Base-by-base conservation (phyloP, 2,888 invertebrate species). In the Chrysomela aeneicollis region DNA sequence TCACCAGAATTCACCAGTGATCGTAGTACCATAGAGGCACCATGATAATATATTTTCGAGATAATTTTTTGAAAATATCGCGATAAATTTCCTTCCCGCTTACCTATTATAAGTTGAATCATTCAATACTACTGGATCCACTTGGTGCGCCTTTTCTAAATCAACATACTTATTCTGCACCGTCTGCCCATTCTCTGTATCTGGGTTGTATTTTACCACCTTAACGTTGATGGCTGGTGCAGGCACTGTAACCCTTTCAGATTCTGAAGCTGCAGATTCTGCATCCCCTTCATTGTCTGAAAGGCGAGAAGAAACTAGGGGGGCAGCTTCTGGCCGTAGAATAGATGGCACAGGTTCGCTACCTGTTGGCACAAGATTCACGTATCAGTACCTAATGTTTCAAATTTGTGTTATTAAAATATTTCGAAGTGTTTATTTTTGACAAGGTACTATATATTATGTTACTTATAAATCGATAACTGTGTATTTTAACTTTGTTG, bases 201-300 rank as follows among this genome's bases (percentile, higher is more conserved):
- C 87, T 1, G 92, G 91, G 81, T 93, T 89, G 75, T 91, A 94
- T 74, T 90, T 90, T 8, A 94, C 93, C 53, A 94, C 93, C 85
- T 94, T 94, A 87, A 94, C 91, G 83, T 93, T 92, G 49, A 92
- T 90, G 61, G 88, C 87, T 54, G 85, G 86, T 35, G 58, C 52
- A 42, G 19, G 37, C 1, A 59, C 57, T 50, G 19, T 54, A 15
- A 78, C 77, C 71, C 84, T 81, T 50, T 74, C 72, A 30, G 85
- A 84, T 81, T 87, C 87, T 32, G 87, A 87, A 50, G 85, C 87
- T 19, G 87, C 87, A 47, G 86, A 83, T 72, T 87, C 86, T 76
- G 86, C 85, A 71, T 89, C 77, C 22, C 71, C 71, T 2, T 52
- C 54, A 10, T 61, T 63, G 18, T 54, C 46, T 30, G 64, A 61